Evolutionary conservation across 2,797 vertebrate genomes (phyloP), one percentile per base, ranked within the genome.

Genomic region (Sebastes minor): DNA sequence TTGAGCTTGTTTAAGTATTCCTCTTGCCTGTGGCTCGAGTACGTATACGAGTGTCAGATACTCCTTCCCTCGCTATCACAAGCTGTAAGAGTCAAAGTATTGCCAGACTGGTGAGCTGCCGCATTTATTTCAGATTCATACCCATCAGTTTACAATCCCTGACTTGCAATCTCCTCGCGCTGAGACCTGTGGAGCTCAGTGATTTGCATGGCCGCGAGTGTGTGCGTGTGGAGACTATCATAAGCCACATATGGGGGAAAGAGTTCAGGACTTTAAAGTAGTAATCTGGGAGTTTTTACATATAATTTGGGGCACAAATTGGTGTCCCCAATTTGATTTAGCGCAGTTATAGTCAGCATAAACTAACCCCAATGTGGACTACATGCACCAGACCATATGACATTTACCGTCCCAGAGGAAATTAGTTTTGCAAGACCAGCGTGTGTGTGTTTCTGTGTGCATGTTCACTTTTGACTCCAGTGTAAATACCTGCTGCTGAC

Each of bases 1-100:
- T 90, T 74, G 49, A 88, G 65, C 78, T 66, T 69, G 74, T 87
- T 77, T 55, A 71, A 88, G 74, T 65, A 71, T 86, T 86, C 74
- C 69, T 79, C 74, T 74, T 74, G 71, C 84, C 88, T 60, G 67
- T 81, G 76, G 80, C 81, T 83, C 6, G 14, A 77, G 74, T 76
- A 80, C 2, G 7, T 62, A 67, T 23, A 52, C 20, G 28, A 81
- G 78, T 63, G 71, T 80, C 81, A 78, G 71, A 86, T 38, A 74
- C 82, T 74, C 68, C 57, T 72, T 71, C 27, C 53, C 52, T 82
- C 5, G 4, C 72, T 27, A 83, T 88, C 80, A 87, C 76, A 83
- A 85, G 74, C 63, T 80, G 57, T 84, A 88, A 76, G 46, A 87
- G 72, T 89, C 72, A 88, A 80, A 78, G 56, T 64, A 35, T 20